Base-by-base conservation (phyloP, 2,888 invertebrate genomes). In the Machimus atricapillus region DNA sequence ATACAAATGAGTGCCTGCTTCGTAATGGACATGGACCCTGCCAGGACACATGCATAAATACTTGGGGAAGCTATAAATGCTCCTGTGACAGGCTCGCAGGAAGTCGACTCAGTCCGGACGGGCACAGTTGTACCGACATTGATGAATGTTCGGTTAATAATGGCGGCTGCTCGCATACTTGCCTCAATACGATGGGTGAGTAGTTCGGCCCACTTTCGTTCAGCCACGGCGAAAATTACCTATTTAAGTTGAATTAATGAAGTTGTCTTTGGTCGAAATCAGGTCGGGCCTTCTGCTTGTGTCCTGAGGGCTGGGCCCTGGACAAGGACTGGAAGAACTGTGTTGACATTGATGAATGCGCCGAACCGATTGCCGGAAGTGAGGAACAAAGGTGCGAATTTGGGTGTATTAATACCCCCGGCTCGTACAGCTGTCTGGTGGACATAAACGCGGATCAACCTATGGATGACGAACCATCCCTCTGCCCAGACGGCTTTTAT, bases 1-100 rank as follows among this genome's bases (percentile, higher is more conserved):
- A 94, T 90, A 91, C 94, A 87, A 94, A 95, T 90, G 95, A 95
- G 90, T 95, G 95, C 89, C 90, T 94, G 12, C 90, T 93, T 88
- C 93, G 94, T 89, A 94, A 94, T 90, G 94, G 94, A 9, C 91
- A 91, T 85, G 95, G 94, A 0, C 94, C 94, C 12, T 95, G 95
- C 90, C 94, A 95, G 90, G 94, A 94, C 89, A 91, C 91, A 37
- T 95, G 95, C 90, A 90, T 90, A 87, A 95, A 95, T 90, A 93
- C 93, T 52, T 91, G 93, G 88, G 95, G 95, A 19, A 92, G 93
- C 81, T 95, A 94, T 91, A 91, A 91, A 89, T 95, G 95, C 90
- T 92, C 93, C 87, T 95, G 95, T 90, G 91, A 91, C 79, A 91
- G 92, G 86, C 91, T 94, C 27, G 93, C 93, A 16, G 95, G 94